Evolutionary conservation across 1,140 invertebrate species (phyloP).

Genomic region (Drosophila fuyamai): DNA sequence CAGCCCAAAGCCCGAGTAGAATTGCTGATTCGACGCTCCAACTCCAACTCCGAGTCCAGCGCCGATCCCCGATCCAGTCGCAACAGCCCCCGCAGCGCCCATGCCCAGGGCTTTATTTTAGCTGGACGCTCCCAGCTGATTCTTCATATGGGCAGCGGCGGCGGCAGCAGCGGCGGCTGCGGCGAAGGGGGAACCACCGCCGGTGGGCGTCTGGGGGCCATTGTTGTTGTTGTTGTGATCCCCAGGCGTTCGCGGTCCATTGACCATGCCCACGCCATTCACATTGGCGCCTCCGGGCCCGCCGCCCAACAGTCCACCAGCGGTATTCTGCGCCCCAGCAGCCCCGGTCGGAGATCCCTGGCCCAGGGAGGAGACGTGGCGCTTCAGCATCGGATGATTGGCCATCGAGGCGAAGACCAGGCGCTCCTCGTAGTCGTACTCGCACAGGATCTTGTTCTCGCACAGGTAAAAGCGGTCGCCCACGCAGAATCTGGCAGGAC

Average conservation of each 20-base stretch:
- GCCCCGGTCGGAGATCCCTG: constrained; percentile 75
- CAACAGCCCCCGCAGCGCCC: constrained; percentile 27
- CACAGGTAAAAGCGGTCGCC: constrained; percentile 98
- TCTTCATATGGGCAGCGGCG: constrained; percentile 82
- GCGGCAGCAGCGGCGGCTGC: constrained; percentile 71
- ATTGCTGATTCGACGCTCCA: constrained; percentile 54
- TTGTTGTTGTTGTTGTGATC: constrained; percentile 83
- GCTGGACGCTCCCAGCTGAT: constrained; percentile 82
- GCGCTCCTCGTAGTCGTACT: constrained; percentile 98
- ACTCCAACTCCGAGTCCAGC: constrained; percentile 16
- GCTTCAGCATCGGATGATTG: constrained; percentile 95
- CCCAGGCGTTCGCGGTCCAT: constrained; percentile 76
- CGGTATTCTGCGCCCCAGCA: constrained; percentile 40
- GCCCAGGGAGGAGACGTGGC: constrained; percentile 88
- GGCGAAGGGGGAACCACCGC: constrained; percentile 71
- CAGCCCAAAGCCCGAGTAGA: constrained; percentile 63
- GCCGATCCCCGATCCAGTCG: constrained; percentile 4
- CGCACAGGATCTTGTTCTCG: constrained; percentile 98
- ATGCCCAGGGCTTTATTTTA: constrained; percentile 82
- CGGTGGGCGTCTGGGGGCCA: constrained; percentile 69
- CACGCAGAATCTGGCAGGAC: constrained; percentile 94
- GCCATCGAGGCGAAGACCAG: constrained; percentile 96
- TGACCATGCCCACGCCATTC: constrained; percentile 54
- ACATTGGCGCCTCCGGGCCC: constrained; percentile 38
- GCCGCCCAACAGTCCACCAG: constrained; percentile 44